These are phyloP conservation scores for Macroglossus sobrinus DNA, from an alignment of 2,113 vertebrate genomes.

Conservation along the genomic window DNA sequence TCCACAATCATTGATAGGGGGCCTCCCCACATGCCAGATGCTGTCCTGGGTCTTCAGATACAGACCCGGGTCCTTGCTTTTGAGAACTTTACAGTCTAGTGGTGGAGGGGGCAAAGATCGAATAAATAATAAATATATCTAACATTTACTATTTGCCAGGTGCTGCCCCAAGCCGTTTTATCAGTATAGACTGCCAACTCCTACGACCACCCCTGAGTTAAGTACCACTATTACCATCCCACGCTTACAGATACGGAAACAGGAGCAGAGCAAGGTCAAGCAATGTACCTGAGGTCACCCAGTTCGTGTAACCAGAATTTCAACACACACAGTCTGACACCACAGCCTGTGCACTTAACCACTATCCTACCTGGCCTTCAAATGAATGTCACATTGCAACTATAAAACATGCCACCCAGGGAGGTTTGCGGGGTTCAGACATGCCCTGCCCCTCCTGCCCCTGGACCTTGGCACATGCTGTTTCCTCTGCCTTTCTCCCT, in stretches of 20 bases:
- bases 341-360: neutral
- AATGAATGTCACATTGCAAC: neutral
- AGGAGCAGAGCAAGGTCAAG: neutral
- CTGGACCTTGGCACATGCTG: neutral
- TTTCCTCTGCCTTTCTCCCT: neutral
- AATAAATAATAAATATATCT: neutral
- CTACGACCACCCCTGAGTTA: too few relatives aligned
- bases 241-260: neutral
- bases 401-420: neutral
- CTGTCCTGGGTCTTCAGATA: neutral
- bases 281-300: neutral
- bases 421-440: fast-evolving
- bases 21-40: neutral
- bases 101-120: neutral
- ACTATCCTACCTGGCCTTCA: neutral
- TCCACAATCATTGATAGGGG: neutral
- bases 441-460: neutral
- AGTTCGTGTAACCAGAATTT: too few relatives aligned
- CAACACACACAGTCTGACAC: neutral
- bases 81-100: neutral
- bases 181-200: neutral
- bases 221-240: neutral
- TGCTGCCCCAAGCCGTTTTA: neutral
- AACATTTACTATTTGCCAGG: neutral
- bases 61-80: neutral